phyloP scores from a whole-genome alignment of 2,797 vertebrate species.

The Phyllotis vaccarum region DNA sequence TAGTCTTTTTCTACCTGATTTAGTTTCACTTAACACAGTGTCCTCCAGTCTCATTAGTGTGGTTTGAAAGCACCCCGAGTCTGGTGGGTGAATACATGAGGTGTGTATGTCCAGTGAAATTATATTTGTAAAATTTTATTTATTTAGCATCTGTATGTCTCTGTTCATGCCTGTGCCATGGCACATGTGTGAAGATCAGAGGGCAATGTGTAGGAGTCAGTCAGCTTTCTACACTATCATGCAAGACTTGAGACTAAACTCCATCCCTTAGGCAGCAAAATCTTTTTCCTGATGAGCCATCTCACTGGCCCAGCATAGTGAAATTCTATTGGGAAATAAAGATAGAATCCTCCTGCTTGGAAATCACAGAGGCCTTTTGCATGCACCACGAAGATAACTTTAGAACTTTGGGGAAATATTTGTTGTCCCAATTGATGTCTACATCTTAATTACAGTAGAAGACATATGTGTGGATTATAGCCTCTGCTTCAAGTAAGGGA shows the following conservation, averaged over 20 bases:
- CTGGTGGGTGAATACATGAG: not conserved
- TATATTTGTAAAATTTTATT: not conserved
- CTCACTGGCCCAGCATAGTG: not conserved
- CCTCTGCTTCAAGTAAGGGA: not conserved
- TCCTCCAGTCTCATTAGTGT: not conserved
- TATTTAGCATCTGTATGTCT: not conserved
- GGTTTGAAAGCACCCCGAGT: not conserved
- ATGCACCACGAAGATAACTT: not conserved
- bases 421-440: not conserved
- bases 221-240: not conserved
- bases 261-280: not conserved
- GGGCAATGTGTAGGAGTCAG: not conserved
- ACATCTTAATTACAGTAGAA: not conserved
- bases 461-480: not conserved
- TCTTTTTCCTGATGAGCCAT: not conserved
- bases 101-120: not conserved
- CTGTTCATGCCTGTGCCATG: not conserved
- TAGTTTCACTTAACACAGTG: not conserved
- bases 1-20: not conserved
- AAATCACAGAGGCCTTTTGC: not conserved
- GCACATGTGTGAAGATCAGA: not conserved
- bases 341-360: not conserved
- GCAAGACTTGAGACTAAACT: not conserved
- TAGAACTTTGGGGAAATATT: not conserved
- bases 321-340: not conserved